A percentile compares a stretch with the other conserved stretches of the same genome.
These are phyloP conservation scores for Melipona bicolor DNA, from an alignment of 2,888 invertebrate species.

Conservation along the genomic window DNA sequence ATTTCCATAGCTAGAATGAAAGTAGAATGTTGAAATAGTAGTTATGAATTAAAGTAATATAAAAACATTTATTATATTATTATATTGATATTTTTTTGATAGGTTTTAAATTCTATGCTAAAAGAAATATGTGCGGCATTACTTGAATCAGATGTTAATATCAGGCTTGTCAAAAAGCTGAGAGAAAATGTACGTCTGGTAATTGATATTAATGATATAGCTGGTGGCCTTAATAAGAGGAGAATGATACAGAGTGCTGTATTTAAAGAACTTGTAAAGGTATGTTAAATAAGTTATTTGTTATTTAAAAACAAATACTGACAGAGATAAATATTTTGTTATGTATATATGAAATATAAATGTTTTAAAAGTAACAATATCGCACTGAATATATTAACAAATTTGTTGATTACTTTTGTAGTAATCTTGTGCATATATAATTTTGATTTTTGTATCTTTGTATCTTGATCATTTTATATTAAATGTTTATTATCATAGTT, in stretches of 20 bases:
- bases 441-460: no score
- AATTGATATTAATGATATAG: conserved; percentile 99
- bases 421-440: no score
- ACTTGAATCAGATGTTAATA: conserved; percentile 98
- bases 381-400: no score
- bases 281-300: conserved; percentile 78
- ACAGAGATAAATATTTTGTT: neutral
- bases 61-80: neutral
- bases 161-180: conserved; percentile 96
- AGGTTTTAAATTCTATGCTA: conserved; percentile 99
- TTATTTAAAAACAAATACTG: neutral
- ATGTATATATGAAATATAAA: no score
- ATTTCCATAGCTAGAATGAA: neutral
- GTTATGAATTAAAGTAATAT: neutral
- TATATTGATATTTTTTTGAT: conserved; percentile 25
- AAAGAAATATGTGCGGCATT: conserved; percentile 99
- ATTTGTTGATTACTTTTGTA: no score
- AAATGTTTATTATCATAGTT: no score
- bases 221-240: conserved; percentile 98
- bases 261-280: conserved; percentile 98
- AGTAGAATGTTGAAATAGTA: neutral
- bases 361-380: no score
- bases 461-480: no score
- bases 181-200: conserved; percentile 98
- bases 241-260: conserved; percentile 99